Evolutionary conservation across 2,888 invertebrate genomes (phyloP).

Genomic region (Aphodius sticticus): DNA sequence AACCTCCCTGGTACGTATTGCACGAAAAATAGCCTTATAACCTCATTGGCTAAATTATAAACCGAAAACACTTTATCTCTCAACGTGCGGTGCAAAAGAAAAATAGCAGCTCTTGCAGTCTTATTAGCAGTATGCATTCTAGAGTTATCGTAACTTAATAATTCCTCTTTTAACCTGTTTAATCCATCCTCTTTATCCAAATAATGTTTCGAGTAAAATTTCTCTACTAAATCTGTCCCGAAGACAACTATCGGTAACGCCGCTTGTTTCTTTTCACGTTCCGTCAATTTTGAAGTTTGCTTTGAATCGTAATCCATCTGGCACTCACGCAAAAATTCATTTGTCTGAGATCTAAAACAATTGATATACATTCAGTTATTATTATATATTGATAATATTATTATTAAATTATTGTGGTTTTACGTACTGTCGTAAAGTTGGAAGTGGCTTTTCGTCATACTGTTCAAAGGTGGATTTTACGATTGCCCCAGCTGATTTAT

Average conservation of each 20-base stretch:
- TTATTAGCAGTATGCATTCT: slow-evolving; percentile 73
- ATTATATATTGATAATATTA: neutral
- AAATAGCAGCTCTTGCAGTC: slow-evolving; percentile 81
- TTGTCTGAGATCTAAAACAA: slow-evolving; percentile 76
- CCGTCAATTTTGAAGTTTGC: slow-evolving; percentile 70
- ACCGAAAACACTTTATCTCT: slow-evolving; percentile 91
- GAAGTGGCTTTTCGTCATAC: slow-evolving; percentile 86
- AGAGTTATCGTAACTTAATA: slow-evolving; percentile 61
- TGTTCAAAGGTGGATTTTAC: slow-evolving; percentile 78
- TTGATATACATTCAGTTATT: neutral
- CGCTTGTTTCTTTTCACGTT: slow-evolving; percentile 86
- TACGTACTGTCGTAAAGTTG: slow-evolving; percentile 84
- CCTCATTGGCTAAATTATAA: slow-evolving; percentile 84
- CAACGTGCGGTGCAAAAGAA: slow-evolving; percentile 80
- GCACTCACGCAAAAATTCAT: slow-evolving; percentile 80
- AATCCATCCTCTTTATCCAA: slow-evolving; percentile 89
- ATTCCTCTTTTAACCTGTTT: slow-evolving; percentile 69
- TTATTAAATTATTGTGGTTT: slow-evolving; percentile 13
- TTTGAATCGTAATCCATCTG: slow-evolving; percentile 68
- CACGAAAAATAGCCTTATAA: slow-evolving; percentile 79
- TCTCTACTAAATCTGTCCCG: slow-evolving; percentile 89
- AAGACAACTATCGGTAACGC: slow-evolving; percentile 91
- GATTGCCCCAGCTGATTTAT: slow-evolving; percentile 70
- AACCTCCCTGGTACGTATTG: slow-evolving; percentile 86
- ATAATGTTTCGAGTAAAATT: slow-evolving; percentile 90